These are phyloP conservation scores for Ptyas mucosa DNA, from an alignment of 2,113 vertebrate genomes.

Conservation along the genomic window DNA sequence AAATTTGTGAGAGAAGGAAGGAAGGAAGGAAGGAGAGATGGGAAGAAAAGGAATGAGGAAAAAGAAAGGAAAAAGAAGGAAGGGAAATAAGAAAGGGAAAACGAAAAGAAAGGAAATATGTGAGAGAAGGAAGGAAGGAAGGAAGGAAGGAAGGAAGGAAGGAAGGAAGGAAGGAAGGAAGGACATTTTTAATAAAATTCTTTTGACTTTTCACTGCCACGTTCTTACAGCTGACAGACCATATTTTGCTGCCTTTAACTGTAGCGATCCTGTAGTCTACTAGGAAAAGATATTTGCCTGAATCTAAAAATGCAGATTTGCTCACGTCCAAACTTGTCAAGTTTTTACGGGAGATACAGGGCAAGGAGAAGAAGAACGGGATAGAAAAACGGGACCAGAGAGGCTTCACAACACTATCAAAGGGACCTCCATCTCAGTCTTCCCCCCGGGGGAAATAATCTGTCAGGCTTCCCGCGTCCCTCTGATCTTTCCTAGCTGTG, in stretches of 20 bases:
- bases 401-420: background rate
- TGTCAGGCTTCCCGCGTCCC: background rate
- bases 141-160: no score
- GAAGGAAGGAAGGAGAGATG: no score
- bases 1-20: no score
- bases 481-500: background rate
- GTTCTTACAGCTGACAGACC: background rate
- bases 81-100: no score
- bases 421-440: constrained; percentile 8
- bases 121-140: background rate
- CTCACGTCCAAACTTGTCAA: background rate
- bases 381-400: background rate
- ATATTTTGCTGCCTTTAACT: background rate
- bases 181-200: background rate
- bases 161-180: background rate
- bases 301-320: background rate
- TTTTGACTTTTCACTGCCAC: background rate
- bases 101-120: no score
- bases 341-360: background rate
- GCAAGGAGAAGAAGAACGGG: background rate
- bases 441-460: background rate
- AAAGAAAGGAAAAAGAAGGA: no score
- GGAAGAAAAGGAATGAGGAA: no score
- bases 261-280: background rate
- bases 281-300: background rate